Evolutionary conservation across 2,797 vertebrate species (phyloP).

Genomic region (Mycteria americana): DNA sequence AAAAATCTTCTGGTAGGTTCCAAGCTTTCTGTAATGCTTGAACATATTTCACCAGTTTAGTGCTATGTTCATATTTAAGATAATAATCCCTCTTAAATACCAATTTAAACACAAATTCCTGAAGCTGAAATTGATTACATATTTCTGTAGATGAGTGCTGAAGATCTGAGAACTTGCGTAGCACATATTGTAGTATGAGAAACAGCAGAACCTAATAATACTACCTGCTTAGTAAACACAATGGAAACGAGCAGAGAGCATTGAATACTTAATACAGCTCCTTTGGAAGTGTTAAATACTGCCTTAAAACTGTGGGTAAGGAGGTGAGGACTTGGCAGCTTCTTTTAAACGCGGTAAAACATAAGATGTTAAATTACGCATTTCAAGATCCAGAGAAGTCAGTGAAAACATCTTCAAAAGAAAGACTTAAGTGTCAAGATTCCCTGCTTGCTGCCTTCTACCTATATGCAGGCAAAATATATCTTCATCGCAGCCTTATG

Average conservation of each 20-base stretch:
- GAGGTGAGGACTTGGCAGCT: background rate
- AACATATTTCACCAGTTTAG: background rate
- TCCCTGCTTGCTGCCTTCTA: background rate
- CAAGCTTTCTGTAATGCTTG: background rate
- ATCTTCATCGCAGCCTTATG: slow-evolving; percentile 1
- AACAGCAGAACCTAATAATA: background rate
- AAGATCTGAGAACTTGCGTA: background rate
- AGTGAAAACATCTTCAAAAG: background rate
- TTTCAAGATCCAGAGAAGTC: background rate
- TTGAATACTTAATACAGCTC: background rate
- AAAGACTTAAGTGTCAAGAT: background rate
- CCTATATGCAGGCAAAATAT: background rate
- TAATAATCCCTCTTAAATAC: background rate
- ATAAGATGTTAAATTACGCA: slow-evolving; percentile 4
- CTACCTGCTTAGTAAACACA: background rate
- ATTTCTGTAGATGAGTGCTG: background rate
- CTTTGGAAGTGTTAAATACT: background rate
- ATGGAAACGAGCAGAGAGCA: background rate
- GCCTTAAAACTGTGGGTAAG: background rate
- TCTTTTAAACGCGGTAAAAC: background rate
- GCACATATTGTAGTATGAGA: background rate
- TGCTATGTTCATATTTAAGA: background rate
- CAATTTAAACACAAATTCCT: background rate
- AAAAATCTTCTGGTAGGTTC: background rate
- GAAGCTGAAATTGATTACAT: background rate